Evolutionary conservation across 2,113 vertebrate genomes (phyloP).

Genomic region (Atrichornis clamosus): DNA sequence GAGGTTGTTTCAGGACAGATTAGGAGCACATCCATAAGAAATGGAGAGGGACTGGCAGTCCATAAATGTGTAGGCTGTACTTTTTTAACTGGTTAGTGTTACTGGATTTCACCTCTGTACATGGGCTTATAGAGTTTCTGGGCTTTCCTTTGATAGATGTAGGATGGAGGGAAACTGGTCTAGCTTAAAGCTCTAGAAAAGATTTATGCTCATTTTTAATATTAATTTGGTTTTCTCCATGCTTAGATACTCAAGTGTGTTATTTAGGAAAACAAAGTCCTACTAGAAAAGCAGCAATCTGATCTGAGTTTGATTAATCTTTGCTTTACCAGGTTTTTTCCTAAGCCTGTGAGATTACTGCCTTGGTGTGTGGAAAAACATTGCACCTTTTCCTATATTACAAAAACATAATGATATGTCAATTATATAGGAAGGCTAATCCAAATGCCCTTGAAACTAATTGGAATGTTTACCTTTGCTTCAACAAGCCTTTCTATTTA

Average conservation of each 20-base stretch:
- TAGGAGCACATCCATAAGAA: background rate
- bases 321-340: background rate
- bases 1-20: background rate
- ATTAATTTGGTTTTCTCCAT: background rate
- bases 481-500: background rate
- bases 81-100: background rate
- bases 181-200: background rate
- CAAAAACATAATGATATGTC: background rate
- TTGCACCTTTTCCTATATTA: background rate
- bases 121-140: background rate
- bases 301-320: background rate
- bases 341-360: background rate
- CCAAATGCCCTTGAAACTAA: background rate
- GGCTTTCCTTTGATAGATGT: background rate
- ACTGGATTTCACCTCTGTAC: background rate
- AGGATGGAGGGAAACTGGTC: background rate
- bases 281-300: background rate
- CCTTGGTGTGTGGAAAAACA: background rate
- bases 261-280: background rate
- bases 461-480: background rate
- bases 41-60: background rate
- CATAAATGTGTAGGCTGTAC: background rate
- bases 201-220: background rate
- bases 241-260: background rate
- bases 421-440: background rate